Conservation (phyloP, 1,140 invertebrate genomes). For the Aphidius gifuensis region DNA sequence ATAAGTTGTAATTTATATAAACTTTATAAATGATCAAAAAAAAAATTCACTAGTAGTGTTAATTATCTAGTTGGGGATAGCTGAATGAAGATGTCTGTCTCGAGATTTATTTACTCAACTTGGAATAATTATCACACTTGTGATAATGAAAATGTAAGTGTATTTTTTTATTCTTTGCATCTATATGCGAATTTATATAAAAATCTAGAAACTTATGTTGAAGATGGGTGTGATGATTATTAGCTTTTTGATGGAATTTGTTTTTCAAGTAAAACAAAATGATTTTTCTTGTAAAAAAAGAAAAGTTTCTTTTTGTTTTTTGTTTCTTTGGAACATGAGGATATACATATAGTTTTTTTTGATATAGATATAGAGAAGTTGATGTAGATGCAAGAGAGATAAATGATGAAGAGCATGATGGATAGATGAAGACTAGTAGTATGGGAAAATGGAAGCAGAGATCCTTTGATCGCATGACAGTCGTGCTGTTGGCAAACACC, state of each 20-base stretch:
- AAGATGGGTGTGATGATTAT: too few relatives aligned
- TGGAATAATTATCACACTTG: conserved; percentile 9
- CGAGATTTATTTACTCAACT: conserved; percentile 2
- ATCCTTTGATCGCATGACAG: conserved; percentile 54
- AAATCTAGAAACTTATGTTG: background rate
- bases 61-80: too few relatives aligned
- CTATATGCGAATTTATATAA: conserved; percentile 8
- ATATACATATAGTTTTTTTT: too few relatives aligned
- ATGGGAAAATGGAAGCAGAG: conserved; percentile 32
- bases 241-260: too few relatives aligned
- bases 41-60: too few relatives aligned
- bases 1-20: too few relatives aligned
- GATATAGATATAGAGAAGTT: background rate
- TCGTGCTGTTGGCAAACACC: conserved; percentile 52
- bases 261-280: too few relatives aligned
- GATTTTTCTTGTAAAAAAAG: too few relatives aligned
- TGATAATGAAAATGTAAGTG: conserved; percentile 10
- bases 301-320: too few relatives aligned
- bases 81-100: conserved; percentile 10
- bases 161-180: background rate
- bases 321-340: too few relatives aligned
- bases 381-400: background rate
- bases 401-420: background rate
- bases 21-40: too few relatives aligned
- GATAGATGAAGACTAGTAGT: background rate